phyloP scores from a whole-genome alignment of 2,888 invertebrate genomes.

The Eupithecia abbreviata region DNA sequence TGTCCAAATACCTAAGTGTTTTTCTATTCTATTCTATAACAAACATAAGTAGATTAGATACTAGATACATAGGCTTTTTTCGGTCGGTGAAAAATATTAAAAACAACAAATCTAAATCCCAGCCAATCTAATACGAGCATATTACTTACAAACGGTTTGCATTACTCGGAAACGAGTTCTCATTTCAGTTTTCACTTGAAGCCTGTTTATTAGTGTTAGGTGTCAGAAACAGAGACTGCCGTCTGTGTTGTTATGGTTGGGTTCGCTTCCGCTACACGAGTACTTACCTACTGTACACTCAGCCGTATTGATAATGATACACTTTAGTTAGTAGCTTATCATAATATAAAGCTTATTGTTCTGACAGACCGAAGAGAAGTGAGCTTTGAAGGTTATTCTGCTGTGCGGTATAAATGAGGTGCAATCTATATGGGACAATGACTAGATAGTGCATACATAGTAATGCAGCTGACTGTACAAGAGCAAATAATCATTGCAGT shows the following conservation, averaged over 20 bases:
- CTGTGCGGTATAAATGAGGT: not conserved
- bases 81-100: not conserved
- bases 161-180: conserved; percentile 62
- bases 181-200: conserved; percentile 71
- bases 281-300: not conserved
- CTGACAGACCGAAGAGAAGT: not conserved
- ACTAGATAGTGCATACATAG: not conserved
- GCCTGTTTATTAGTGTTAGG: conserved; percentile 74
- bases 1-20: too few species aligned
- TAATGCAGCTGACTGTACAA: not conserved
- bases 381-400: not conserved
- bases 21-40: too few species aligned
- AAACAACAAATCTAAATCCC: conserved; percentile 14
- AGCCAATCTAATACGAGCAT: conserved; percentile 36
- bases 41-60: too few species aligned
- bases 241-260: conserved; percentile 75
- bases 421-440: not conserved
- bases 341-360: not conserved
- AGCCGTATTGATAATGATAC: not conserved
- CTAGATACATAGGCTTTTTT: too few species aligned
- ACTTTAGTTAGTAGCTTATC: not conserved
- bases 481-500: conserved; percentile 21
- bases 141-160: conserved; percentile 34
- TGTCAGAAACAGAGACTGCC: conserved; percentile 71
- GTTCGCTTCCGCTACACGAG: conserved; percentile 68